Conservation (phyloP, 1,140 invertebrate genomes). For the Solenopsis invicta region DNA sequence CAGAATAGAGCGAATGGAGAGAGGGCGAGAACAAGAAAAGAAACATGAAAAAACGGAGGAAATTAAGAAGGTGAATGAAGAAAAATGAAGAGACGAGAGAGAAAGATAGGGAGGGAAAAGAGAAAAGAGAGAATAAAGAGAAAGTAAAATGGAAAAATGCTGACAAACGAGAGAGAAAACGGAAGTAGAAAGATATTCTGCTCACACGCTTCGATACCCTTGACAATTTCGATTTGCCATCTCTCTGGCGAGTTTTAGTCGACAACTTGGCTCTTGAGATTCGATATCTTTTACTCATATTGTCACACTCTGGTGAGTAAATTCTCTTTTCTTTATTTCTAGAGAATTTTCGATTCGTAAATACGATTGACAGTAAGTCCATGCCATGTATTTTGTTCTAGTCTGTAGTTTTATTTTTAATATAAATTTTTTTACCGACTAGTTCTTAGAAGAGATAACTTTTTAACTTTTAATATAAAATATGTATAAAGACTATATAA, state of each 20-base stretch:
- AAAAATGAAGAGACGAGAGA: not conserved
- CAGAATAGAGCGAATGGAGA: slow-evolving; percentile 49
- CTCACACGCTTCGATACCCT: slow-evolving; percentile 71
- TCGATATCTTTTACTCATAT: slow-evolving; percentile 2
- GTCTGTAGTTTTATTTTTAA: not conserved
- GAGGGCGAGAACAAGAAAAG: not conserved
- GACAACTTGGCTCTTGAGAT: slow-evolving; percentile 19
- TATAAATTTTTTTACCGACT: not conserved
- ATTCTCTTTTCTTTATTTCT: slow-evolving; percentile 10
- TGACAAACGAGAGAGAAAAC: slow-evolving; percentile 1
- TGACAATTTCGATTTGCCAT: slow-evolving; percentile 74
- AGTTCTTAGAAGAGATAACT: not conserved
- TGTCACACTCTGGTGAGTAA: not conserved
- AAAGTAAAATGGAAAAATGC: too few species aligned
- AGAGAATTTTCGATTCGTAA: not conserved
- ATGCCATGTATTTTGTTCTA: not conserved
- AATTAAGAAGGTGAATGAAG: slow-evolving; percentile 9
- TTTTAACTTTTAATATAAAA: not conserved
- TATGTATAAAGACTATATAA: not conserved
- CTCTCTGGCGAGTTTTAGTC: slow-evolving; percentile 20
- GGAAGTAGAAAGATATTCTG: slow-evolving; percentile 12
- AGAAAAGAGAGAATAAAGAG: not conserved
- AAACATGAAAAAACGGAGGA: not conserved
- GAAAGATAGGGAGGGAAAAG: not conserved
- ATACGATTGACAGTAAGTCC: not conserved